These are phyloP conservation scores for Cheilosia soror DNA, from an alignment of 2,888 invertebrate species.

Conservation along the genomic window DNA sequence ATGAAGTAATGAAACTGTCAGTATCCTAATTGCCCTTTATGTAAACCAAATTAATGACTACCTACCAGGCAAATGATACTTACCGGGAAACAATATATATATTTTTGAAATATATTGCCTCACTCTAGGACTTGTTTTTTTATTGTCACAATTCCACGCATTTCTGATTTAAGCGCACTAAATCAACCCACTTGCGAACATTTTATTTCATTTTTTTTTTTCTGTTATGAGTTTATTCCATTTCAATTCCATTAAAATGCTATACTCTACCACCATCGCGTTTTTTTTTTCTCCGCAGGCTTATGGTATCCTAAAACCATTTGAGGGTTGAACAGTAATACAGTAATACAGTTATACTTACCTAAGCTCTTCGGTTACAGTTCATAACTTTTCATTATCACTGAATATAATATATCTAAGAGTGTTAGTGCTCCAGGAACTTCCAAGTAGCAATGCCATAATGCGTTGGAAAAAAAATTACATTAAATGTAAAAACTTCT, in stretches of 20 bases:
- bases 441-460: conserved; percentile 30
- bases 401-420: conserved; percentile 9
- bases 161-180: conserved; percentile 24
- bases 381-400: conserved; percentile 73
- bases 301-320: conserved; percentile 12
- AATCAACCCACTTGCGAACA: conserved; percentile 27
- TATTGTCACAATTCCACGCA: not conserved
- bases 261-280: not conserved
- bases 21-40: too few relatives aligned
- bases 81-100: too few relatives aligned
- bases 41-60: too few relatives aligned
- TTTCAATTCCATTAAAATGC: conserved; percentile 21
- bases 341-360: not conserved
- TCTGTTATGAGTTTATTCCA: conserved; percentile 37
- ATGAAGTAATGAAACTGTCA: too few relatives aligned
- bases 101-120: not conserved
- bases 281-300: conserved; percentile 15
- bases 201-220: conserved; percentile 21
- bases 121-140: not conserved
- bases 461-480: conserved; percentile 18
- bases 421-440: conserved; percentile 62
- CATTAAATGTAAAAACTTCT: conserved; percentile 59
- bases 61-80: too few relatives aligned
- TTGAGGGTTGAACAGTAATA: not conserved
- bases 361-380: conserved; percentile 49